These are phyloP conservation scores for Bovichtus diacanthus DNA, from an alignment of 2,797 vertebrate genomes.

Conservation along the genomic window DNA sequence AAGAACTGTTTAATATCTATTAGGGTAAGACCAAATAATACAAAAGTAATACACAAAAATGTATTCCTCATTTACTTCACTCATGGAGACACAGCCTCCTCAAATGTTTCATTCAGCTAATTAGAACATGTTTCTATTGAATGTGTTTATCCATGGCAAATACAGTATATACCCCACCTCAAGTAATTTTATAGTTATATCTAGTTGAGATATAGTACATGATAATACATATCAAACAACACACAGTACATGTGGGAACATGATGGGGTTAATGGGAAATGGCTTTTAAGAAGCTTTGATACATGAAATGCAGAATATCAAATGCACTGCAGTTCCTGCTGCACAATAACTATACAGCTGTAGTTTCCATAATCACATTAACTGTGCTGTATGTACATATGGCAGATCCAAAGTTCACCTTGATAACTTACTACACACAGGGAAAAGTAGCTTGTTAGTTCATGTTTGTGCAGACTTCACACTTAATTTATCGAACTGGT, in stretches of 20 bases:
- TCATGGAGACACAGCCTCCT: conserved; percentile 70
- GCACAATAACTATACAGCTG: conserved; percentile 69
- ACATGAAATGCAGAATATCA: conserved; percentile 48
- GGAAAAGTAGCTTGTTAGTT: conserved; percentile 60
- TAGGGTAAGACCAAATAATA: conserved; percentile 83
- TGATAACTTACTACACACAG: conserved; percentile 50
- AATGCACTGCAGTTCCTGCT: conserved; percentile 54
- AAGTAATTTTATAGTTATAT: conserved; percentile 73
- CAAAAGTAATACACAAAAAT: conserved; percentile 86
- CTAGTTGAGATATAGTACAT: conserved; percentile 78
- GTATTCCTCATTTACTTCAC: conserved; percentile 68
- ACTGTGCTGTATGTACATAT: conserved; percentile 68
- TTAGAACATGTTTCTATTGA: conserved; percentile 61
- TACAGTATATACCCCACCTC: conserved; percentile 64
- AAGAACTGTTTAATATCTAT: conserved; percentile 85
- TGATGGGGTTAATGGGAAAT: conserved; percentile 36
- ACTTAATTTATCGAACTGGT: conserved; percentile 30
- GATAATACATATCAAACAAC: conserved; percentile 81
- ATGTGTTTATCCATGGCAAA: conserved; percentile 71
- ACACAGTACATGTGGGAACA: conserved; percentile 64
- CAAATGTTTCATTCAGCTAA: conserved; percentile 44
- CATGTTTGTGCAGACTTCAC: conserved; percentile 50
- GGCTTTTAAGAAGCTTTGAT: conserved; percentile 71
- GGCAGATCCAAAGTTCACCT: conserved; percentile 61
- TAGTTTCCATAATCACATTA: conserved; percentile 54